A percentile compares a stretch with the other conserved stretches of the same genome.
Conservation (phyloP, 2,888 invertebrate genomes). For the Chaetogeoica ovagalla region DNA sequence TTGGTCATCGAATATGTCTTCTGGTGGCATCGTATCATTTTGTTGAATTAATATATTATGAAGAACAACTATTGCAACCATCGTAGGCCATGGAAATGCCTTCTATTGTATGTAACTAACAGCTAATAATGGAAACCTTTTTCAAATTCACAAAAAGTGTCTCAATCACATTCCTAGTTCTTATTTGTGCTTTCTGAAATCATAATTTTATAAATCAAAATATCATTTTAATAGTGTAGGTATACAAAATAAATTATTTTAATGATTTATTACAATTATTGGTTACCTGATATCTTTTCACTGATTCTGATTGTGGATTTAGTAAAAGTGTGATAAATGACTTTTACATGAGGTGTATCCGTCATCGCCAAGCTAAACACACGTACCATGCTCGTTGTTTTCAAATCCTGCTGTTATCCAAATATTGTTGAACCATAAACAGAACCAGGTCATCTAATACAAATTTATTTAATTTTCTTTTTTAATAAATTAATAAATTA, state of each 20-base stretch:
- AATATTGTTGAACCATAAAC: conserved; percentile 16
- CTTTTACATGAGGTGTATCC: conserved; percentile 19
- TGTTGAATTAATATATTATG: conserved; percentile 11
- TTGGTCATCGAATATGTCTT: conserved; percentile 8
- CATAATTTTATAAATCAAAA: conserved; percentile 12
- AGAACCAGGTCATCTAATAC: conserved; percentile 20
- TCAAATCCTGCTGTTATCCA: conserved; percentile 20
- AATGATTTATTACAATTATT: conserved; percentile 16
- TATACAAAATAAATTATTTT: conserved; percentile 8
- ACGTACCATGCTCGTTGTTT: conserved; percentile 11
- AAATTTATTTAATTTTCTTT: conserved; percentile 6
- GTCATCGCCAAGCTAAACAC: conserved; percentile 15
- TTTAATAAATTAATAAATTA: neutral
- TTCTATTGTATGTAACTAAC: conserved; percentile 12
- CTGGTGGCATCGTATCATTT: conserved; percentile 16
- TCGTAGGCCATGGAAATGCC: conserved; percentile 2
- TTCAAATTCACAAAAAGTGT: conserved; percentile 18
- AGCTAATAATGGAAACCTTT: conserved; percentile 17
- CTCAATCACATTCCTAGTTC: conserved; percentile 1
- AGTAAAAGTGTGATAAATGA: conserved; percentile 9
- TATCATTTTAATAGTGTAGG: neutral
- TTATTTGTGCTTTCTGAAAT: conserved; percentile 19
- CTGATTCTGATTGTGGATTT: conserved; percentile 18
- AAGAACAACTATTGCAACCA: conserved; percentile 9
- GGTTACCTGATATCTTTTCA: conserved; percentile 11